Conservation (phyloP, 2,888 invertebrate species). For the Nycteola revayana region DNA sequence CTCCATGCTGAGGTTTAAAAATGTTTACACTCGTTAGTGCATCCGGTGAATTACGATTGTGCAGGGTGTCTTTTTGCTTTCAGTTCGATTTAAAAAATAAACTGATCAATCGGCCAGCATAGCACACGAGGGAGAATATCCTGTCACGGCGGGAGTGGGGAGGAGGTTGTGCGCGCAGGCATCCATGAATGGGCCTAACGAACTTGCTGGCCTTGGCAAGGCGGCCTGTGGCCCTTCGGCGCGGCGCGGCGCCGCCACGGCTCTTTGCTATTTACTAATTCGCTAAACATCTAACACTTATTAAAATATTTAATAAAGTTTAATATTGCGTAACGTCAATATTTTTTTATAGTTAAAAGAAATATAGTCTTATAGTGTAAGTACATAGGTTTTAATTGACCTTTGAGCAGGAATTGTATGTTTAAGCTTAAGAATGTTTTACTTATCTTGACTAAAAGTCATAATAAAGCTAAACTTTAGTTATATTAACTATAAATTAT, state of each 20-base stretch:
- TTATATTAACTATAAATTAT: too few relatives aligned
- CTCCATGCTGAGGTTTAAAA: constrained; percentile 60
- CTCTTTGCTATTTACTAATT: constrained; percentile 26
- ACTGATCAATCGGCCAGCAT: constrained; percentile 68
- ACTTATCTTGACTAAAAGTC: too few relatives aligned
- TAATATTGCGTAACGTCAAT: too few relatives aligned
- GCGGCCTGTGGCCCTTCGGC: constrained; percentile 46
- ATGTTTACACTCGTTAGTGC: constrained; percentile 76
- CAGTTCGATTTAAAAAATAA: constrained; percentile 59
- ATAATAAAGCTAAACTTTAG: too few relatives aligned
- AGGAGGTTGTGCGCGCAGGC: constrained; percentile 62
- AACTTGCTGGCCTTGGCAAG: constrained; percentile 77
- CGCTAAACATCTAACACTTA: constrained; percentile 18
- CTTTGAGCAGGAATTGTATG: too few relatives aligned
- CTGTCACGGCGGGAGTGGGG: constrained; percentile 59
- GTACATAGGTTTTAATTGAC: too few relatives aligned
- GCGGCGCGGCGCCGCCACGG: constrained; percentile 37
- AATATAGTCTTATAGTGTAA: too few relatives aligned
- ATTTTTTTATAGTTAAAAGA: too few relatives aligned
- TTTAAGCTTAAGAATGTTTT: too few relatives aligned
- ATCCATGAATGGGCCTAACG: constrained; percentile 80
- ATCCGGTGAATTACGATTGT: constrained; percentile 78
- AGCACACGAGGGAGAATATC: constrained; percentile 70
- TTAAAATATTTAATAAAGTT: too few relatives aligned
- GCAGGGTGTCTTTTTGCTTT: constrained; percentile 62